Evolutionary conservation across 1,140 invertebrate genomes (phyloP), one percentile per base, ranked within the genome.

Genomic region (Drosophila fuyamai): DNA sequence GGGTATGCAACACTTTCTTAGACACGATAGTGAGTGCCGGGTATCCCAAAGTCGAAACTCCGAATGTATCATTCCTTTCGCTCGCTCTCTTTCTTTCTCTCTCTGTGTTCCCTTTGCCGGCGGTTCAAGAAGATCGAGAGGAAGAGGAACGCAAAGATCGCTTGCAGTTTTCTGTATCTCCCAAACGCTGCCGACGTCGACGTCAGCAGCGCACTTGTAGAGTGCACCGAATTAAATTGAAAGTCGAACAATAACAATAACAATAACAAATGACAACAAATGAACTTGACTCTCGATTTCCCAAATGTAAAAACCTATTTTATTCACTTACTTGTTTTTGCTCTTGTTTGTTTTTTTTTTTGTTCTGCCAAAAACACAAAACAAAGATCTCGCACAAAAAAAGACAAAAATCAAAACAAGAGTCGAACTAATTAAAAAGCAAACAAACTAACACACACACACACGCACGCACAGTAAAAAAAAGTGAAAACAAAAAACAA

Each of bases 391-490:
- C 70, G 50, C 32, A 46, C 35, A 23, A 29, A 32, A 36, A 55
- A 67, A 50, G 48, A 50, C 50, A 72, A 65, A 73, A 77, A 80
- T 78, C 68, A 73, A 62, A 79, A 79, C 56, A 63, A 70, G 71
- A 68, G 75, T 63, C 72, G 67, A 85, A 78, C 73, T 81, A 84
- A 85, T 85, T 85, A 84, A 85, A 70, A 81, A 57, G 59, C 75
- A 81, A 81, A 81, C 73, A 81, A 70, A 77, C 60, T 66, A 51
- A 71, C 13, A 50, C 44, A 73, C 53, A 73, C 53, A 40, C 35
- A 48, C 71, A 71, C 59, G 60, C 41, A 81, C 56, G 53, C 81
- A 84, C 61, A 84, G 41, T 51, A 66, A 80, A 80, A 80, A 82
- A 85, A 76, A 83, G 48, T 58, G 68, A 84, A 77, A 65, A 77